Evolutionary conservation across 1,140 invertebrate species (phyloP).

Genomic region (Eumaeus atala): DNA sequence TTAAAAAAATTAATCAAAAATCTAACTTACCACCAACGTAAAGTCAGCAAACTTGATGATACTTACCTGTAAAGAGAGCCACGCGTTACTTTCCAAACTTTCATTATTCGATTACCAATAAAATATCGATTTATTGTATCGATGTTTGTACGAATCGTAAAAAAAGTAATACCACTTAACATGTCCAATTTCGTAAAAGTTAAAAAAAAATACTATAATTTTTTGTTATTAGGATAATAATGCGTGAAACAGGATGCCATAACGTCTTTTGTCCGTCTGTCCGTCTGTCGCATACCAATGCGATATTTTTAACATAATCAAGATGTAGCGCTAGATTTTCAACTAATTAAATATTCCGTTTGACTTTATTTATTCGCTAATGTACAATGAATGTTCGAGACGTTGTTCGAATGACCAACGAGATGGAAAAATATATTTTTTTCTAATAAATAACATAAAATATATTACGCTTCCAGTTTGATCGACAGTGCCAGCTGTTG

Average conservation of each 20-base stretch:
- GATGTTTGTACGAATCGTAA: neutral
- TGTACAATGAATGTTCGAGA: slow-evolving; percentile 15
- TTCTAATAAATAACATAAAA: slow-evolving; percentile 11
- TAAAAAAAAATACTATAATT: slow-evolving; percentile 48
- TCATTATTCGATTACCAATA: slow-evolving; percentile 13
- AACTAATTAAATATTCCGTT: slow-evolving; percentile 27
- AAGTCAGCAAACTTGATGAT: slow-evolving; percentile 8
- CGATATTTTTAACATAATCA: slow-evolving; percentile 19
- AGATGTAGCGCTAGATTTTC: slow-evolving; percentile 23
- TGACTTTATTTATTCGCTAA: slow-evolving; percentile 29
- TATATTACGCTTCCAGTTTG: neutral
- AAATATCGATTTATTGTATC: slow-evolving; percentile 7
- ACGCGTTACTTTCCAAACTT: slow-evolving; percentile 19
- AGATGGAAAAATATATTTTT: neutral
- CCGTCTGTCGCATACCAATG: slow-evolving; percentile 62
- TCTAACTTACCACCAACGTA: slow-evolving; percentile 7
- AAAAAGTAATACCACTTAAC: neutral
- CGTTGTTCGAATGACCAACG: slow-evolving; percentile 11
- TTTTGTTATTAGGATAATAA: slow-evolving; percentile 70
- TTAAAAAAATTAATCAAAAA: too few relatives aligned
- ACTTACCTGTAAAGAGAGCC: slow-evolving; percentile 5
- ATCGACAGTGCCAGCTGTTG: neutral
- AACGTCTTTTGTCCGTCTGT: slow-evolving; percentile 65
- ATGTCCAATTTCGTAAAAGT: slow-evolving; percentile 33
- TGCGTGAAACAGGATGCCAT: slow-evolving; percentile 68